Conservation (phyloP, 2,797 vertebrate genomes). For the Pteronotus mesoamericanus region DNA sequence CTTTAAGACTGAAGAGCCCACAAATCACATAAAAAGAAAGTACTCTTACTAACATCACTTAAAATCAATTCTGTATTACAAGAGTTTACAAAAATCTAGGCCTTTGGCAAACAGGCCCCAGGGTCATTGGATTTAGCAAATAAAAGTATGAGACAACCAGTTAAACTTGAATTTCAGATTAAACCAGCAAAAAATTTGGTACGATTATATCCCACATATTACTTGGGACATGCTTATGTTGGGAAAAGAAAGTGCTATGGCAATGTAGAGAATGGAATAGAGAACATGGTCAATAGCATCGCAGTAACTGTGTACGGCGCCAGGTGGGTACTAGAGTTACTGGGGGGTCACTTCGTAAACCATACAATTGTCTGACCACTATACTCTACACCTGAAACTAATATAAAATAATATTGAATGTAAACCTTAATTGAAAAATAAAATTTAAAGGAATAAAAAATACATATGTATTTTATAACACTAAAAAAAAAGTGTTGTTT, state of each 20-base stretch:
- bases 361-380: background rate
- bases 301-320: background rate
- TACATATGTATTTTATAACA: background rate
- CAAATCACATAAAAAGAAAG: background rate
- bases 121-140: background rate
- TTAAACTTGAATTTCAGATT: slow-evolving; percentile 3
- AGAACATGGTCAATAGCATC: background rate
- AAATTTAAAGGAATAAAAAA: background rate
- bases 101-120: background rate
- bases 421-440: background rate
- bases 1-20: background rate
- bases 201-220: background rate
- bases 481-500: background rate
- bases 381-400: background rate
- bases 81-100: background rate
- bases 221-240: background rate
- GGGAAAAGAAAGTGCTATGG: background rate
- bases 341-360: background rate
- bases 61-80: background rate
- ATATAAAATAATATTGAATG: background rate
- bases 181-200: background rate
- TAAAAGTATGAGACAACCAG: background rate
- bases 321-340: background rate
- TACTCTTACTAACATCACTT: background rate
- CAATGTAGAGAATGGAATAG: background rate